Base-by-base conservation (phyloP, 2,888 invertebrate species). In the Trichogramma evanescens region DNA sequence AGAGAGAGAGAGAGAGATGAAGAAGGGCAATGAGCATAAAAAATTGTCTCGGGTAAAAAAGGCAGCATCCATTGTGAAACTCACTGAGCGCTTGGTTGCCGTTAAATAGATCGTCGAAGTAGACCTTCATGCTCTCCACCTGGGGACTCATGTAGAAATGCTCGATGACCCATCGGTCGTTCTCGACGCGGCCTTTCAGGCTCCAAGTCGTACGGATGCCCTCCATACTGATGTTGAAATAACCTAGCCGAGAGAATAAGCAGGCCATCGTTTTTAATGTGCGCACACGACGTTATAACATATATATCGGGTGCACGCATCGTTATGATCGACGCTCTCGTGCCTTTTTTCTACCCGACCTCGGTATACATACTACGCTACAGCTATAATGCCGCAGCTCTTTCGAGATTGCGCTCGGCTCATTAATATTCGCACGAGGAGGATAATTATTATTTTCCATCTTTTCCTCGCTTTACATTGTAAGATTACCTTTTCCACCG, bases 11-110 rank as follows among this genome's bases (percentile, higher is more conserved):
- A n/a, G 26, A 5, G 39, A 48, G 44, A 9, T 44, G 4, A 26
- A 26, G 26, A 26, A 10, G 39, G 44, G 45, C 39, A 60, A 9
- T n/a, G 10, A 48, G 2, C 49, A 46, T 50, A 51, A 38, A 54
- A 51, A 5, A 38, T 8, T 8, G 3, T 26, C 26, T 26, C 26
- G 26, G 26, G 26, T 26, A 26, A 38, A 38, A 40, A 5, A 5
- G 26, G 40, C 13, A 39, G 40, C 13, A 50, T 45, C 2, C 9
- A 13, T 40, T 51, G 44, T 5, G 9, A 42, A 59, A 82, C 87
- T 83, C 77, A 89, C 89, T 87, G 59, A 88, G 74, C 48, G 82
- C 82, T 2, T 80, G 78, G 68, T 86, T 85, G 68, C 87, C 84
- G 58, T 83, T 81, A 69, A 84, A 82, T 6, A 85, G 70, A 61